phyloP scores from a whole-genome alignment of 2,113 vertebrate genomes.

The Dolichotis patagonum region DNA sequence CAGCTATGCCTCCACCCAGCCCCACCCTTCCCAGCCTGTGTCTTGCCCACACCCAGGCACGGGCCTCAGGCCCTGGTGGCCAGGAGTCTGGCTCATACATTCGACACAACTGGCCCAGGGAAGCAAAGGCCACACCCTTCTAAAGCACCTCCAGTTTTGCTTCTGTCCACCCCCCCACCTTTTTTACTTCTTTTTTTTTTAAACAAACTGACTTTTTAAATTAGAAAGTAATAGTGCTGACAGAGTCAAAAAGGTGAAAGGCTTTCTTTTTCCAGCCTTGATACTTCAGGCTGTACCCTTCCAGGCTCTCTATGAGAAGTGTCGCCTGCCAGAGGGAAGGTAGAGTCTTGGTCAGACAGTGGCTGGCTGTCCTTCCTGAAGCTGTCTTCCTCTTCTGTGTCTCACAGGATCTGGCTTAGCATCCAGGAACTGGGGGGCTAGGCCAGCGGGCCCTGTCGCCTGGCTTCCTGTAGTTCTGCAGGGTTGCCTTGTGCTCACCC shows the following conservation, averaged over 20 bases:
- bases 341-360: rapidly evolving
- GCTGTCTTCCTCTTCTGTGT: background rate
- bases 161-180: background rate
- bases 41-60: background rate
- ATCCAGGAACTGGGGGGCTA: background rate
- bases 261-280: background rate
- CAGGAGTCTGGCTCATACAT: background rate
- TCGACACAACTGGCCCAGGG: background rate
- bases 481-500: too few species aligned
- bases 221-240: background rate
- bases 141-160: background rate
- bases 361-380: background rate
- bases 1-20: background rate
- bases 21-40: background rate
- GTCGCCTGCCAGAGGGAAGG: background rate
- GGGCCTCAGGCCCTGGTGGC: background rate
- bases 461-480: background rate
- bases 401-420: background rate
- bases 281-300: background rate
- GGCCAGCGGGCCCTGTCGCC: background rate
- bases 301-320: background rate
- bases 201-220: background rate
- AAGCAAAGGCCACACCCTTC: background rate
- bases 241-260: background rate
- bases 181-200: too few species aligned